Base-by-base conservation (phyloP, 2,113 vertebrate species). In the Lota lota region DNA sequence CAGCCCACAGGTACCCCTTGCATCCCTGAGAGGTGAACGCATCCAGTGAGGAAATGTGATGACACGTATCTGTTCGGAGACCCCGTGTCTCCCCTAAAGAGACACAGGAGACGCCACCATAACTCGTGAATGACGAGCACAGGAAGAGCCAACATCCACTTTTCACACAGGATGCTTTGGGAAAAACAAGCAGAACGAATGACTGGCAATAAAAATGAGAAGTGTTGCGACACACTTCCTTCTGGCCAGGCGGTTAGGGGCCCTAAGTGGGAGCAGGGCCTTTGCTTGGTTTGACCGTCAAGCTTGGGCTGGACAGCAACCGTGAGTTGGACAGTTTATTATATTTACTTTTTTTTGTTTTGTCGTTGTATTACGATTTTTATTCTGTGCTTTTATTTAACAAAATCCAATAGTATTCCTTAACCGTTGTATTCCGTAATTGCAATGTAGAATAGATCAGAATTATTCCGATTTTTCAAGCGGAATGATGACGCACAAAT, bases 101-200 rank as follows among this genome's bases (percentile, higher is more conserved):
- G 69, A 65, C 66, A 58, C 79, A 85, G 80, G 70, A 80, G 63
- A 65, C 11, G 2, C 68, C 78, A 80, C 67, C 79, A 64, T 62
- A 65, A 81, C 75, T 88, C 72, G 80, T 78, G 74, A 81, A 81
- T 85, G 69, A 75, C 19, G 61, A 81, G 63, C 66, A 79, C 82
- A 89, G 83, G 80, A 89, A 86, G 72, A 81, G 73, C 69, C 75
- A 78, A 86, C 69, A 75, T 83, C 77, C 80, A 85, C 74, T 83
- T 76, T 77, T 81, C 74, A 83, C 79, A 88, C 81, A 84, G 78
- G 83, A 87, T 63, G 67, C 68, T 70, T 47, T 77, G 64, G 67
- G 73, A 76, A 82, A 83, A 86, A 81, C 74, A 82, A 76, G 58
- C 15, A 82, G 80, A 82, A 85, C 72, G 66, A 68, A 84, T 75